Base-by-base conservation (phyloP, 2,113 vertebrate genomes). In the Trinectes maculatus region DNA sequence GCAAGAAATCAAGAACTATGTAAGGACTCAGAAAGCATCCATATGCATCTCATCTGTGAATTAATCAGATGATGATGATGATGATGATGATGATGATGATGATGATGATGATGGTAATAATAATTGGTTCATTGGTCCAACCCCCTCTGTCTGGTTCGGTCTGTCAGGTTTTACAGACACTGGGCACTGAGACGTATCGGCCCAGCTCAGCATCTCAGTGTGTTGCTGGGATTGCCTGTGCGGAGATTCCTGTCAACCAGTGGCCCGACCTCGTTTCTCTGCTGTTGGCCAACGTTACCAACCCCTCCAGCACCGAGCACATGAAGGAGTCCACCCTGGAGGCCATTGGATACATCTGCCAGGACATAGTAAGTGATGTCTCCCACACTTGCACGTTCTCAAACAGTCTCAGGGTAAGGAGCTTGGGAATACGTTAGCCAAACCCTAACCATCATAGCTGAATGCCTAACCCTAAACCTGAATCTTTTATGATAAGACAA, bases 241-340 rank as follows among this genome's bases (percentile, higher is more conserved):
- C 98, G 0, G 98, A 99, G 90, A 98, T 99, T 64, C 95, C 98
- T 0, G 96, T 99, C 13, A 96, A 93, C 90, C 96, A 99, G 73
- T 99, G 98, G 98, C 97, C 98, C 0, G 96, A 99, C 69, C 95
- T 99, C 74, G 96, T 99, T 80, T 96, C 96, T 1, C 97, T 99
- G 84, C 91, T 99, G 80, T 95, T 98, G 47, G 93, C 96, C 19
- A 99, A 99, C 19, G 97, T 99, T 24, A 99, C 97, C 0, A 95
- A 96, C 71, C 95, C 96, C 18, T 95, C 93, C 83, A 98, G 96
- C 87, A 99, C 97, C 0, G 97, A 99, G 59, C 96, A 99, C 86
- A 99, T 99, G 98, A 99, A 98, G 90, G 98, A 99, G 87, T 98
- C 96, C 0, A 99, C 97, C 24, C 89, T 99, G 91, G 97, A 99